Evolutionary conservation across 2,797 vertebrate genomes (phyloP), one percentile per base, ranked within the genome.

Genomic region (Ctenochaetus hawaiiensis): DNA sequence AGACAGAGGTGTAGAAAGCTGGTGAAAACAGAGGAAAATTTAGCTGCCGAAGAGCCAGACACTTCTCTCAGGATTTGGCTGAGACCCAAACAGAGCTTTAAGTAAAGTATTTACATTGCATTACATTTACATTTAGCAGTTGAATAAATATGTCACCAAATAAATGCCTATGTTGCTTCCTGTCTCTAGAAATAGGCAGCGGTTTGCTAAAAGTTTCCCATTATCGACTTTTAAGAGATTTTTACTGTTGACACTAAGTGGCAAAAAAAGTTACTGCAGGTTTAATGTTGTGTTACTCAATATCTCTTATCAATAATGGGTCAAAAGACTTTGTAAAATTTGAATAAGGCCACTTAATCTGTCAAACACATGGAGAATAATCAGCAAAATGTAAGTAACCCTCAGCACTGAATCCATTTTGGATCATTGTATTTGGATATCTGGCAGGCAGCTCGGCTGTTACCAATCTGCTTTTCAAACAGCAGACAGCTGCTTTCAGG

Each of bases 161-260:
- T 41, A 6, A 54, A 57, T 26, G 16, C n/a, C 37, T 48, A 53
- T 7, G 48, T n/a, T 52, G 10, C 18, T 30, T 13, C 2, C 0
- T 8, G 23, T 41, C 26, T 51, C 23, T 5, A 1, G 6, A 54
- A 53, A 37, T 16, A 13, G 22, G 6, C 8, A 43, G 4, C 12
- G 17, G n/a, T 30, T 26, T 30, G 22, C 44, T 26, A 4, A 30
- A 22, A 14, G 14, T 1, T 17, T 72, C 43, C 17, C 17, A 5
- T 8, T 52, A 34, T 22, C 23, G 37, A 52, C 48, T 44, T 43
- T 44, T 16, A 20, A 23, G 47, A 60, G 37, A 22, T 48, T 12
- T 6, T 43, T 78, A 78, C 13, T 67, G 16, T 14, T 45, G 53
- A 52, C 39, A 4, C 30, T n/a, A 59, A 56, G 16, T 53, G 58